These are phyloP conservation scores for Syngnathus floridae DNA, from an alignment of 2,113 vertebrate genomes.

Conservation along the genomic window DNA sequence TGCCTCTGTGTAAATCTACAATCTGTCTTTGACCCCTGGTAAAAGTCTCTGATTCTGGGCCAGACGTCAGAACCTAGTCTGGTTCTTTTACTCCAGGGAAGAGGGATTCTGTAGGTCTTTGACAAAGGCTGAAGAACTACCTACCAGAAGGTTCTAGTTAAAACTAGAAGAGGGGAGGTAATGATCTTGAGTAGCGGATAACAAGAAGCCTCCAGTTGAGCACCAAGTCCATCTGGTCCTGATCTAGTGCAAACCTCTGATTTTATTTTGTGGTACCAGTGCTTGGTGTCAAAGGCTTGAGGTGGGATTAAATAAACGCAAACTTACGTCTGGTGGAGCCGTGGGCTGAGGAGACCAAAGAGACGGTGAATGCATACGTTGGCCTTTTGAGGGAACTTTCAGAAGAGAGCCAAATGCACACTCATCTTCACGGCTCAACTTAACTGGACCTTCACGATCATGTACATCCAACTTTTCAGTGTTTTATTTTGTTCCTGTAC, in stretches of 20 bases:
- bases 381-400: no score
- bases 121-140: not conserved
- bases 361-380: constrained; percentile 10
- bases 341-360: constrained; percentile 46
- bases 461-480: no score
- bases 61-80: not conserved
- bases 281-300: constrained; percentile 5
- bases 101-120: not conserved
- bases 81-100: not conserved
- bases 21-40: no score
- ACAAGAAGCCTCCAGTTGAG: not conserved
- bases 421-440: no score
- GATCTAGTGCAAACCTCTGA: not conserved
- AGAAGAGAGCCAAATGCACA: no score
- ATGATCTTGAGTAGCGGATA: constrained; percentile 25
- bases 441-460: no score
- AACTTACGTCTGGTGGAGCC: constrained; percentile 53
- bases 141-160: constrained; percentile 5
- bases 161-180: not conserved
- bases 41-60: no score
- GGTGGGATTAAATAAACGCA: constrained; percentile 12
- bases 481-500: no score
- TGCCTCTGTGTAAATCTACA: no score
- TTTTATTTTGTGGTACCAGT: not conserved
- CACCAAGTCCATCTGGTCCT: not conserved